Evolutionary conservation across 2,888 invertebrate genomes (phyloP).

Genomic region (Odontothrips loti): DNA sequence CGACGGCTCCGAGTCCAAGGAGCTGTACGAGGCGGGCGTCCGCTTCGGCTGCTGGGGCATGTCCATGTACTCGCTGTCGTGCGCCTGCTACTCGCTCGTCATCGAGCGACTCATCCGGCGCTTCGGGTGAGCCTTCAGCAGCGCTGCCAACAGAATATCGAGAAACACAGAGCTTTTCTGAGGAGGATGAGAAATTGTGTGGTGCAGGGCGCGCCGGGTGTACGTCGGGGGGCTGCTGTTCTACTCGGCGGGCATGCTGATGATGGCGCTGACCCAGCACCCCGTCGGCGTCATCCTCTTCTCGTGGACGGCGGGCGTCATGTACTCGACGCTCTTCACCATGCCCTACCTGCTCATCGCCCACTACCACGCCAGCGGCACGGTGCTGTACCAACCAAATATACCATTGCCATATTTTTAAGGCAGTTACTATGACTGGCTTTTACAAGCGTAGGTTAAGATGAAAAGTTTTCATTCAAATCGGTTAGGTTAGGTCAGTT

Average conservation of each 20-base stretch:
- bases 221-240: conserved; percentile 86
- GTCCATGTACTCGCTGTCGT: conserved; percentile 93
- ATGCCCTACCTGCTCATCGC: conserved; percentile 94
- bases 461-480: too few relatives aligned
- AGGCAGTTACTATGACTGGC: too few relatives aligned
- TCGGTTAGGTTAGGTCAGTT: too few relatives aligned
- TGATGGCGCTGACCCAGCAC: conserved; percentile 75
- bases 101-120: conserved; percentile 81
- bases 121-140: conserved; percentile 47
- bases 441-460: too few relatives aligned
- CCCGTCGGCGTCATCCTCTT: conserved; percentile 77
- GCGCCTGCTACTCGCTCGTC: conserved; percentile 83
- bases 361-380: conserved; percentile 86
- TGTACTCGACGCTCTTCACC: conserved; percentile 96
- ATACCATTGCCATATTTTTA: too few relatives aligned
- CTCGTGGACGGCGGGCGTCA: conserved; percentile 91
- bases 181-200: too few relatives aligned
- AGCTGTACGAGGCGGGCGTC: conserved; percentile 83
- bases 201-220: conserved; percentile 79
- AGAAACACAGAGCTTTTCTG: too few relatives aligned
- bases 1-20: conserved; percentile 59
- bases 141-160: too few relatives aligned
- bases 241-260: conserved; percentile 82
- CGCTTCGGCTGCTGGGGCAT: conserved; percentile 95
- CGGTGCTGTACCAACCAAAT: conserved; percentile 60